Percentiles rank a stretch among this genome's conserved stretches.
phyloP scores from a whole-genome alignment of 2,888 invertebrate species.

The Drosophila nr. perissopoda region DNA sequence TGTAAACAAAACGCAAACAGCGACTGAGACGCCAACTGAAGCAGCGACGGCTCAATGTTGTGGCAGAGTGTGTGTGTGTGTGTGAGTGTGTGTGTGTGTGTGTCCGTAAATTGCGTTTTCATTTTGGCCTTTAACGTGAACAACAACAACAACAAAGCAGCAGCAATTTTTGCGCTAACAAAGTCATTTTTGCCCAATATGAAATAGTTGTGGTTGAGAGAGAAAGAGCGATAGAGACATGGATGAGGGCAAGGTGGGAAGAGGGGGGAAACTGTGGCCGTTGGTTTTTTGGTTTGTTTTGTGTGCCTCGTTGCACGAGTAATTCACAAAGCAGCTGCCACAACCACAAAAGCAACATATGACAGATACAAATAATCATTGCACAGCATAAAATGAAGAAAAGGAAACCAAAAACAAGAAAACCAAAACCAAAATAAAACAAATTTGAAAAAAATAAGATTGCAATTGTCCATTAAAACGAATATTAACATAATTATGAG shows the following conservation, averaged over 20 bases:
- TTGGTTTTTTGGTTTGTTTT: neutral
- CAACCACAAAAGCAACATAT: constrained; percentile 14
- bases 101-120: constrained; percentile 66
- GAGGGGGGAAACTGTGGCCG: neutral
- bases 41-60: constrained; percentile 55
- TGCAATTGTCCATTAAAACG: constrained; percentile 36
- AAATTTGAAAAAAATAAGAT: constrained; percentile 31
- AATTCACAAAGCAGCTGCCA: constrained; percentile 33
- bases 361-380: constrained; percentile 52
- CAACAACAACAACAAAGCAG: constrained; percentile 25
- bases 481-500: constrained; percentile 25
- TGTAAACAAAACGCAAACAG: constrained; percentile 76
- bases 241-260: neutral
- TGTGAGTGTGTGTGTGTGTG: constrained; percentile 35
- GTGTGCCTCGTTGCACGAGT: constrained; percentile 43
- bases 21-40: constrained; percentile 52
- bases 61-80: constrained; percentile 33
- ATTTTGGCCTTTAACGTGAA: constrained; percentile 65
- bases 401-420: constrained; percentile 3
- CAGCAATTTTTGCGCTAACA: constrained; percentile 61
- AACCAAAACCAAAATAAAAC: constrained; percentile 4
- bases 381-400: constrained; percentile 46
- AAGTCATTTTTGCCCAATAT: constrained; percentile 71
- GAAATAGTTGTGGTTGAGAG: constrained; percentile 58
- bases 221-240: neutral